A percentile compares a stretch with the other conserved stretches of the same genome.
Conservation (phyloP, 1,140 invertebrate genomes). For the Episyrphus balteatus region DNA sequence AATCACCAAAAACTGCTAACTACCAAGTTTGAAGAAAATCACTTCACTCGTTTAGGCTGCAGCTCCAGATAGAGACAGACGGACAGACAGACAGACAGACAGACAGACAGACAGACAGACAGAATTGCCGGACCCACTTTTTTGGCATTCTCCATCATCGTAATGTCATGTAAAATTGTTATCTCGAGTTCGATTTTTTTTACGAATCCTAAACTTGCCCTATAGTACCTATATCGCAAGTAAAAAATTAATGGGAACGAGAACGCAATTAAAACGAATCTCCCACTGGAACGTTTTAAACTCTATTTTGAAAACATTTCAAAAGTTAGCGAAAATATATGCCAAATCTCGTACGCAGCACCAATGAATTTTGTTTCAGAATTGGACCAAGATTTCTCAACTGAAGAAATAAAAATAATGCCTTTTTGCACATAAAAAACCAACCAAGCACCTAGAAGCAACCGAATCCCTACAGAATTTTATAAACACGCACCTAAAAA, state of each 20-base stretch:
- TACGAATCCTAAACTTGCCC: no score
- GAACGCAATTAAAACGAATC: neutral
- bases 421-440: neutral
- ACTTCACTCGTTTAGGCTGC: no score
- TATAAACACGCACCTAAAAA: neutral
- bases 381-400: neutral
- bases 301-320: neutral
- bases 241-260: neutral
- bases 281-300: neutral
- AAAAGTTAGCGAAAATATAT: neutral
- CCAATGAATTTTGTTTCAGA: neutral
- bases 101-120: no score
- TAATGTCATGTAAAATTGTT: no score
- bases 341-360: neutral
- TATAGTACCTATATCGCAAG: no score
- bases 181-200: no score
- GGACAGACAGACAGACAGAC: no score
- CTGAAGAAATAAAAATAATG: neutral
- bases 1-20: no score
- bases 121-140: no score
- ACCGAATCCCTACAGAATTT: neutral
- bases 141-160: no score
- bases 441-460: neutral
- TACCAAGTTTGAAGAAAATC: no score
- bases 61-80: no score